Evolutionary conservation across 2,888 invertebrate species (phyloP).

Genomic region (Meiosimyza decipiens): DNA sequence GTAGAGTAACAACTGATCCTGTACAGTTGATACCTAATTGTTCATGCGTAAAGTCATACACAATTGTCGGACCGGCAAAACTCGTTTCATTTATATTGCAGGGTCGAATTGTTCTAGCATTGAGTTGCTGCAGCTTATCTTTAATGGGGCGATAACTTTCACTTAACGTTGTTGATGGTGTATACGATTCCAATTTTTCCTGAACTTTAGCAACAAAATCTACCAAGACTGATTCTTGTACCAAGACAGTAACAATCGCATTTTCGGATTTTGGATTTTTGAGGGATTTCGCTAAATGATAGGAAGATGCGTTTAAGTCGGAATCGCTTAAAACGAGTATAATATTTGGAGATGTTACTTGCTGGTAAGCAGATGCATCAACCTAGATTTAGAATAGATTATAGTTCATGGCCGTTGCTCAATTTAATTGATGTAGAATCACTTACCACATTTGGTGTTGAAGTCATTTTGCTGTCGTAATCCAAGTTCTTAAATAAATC

Average conservation of each 20-base stretch:
- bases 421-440: neutral
- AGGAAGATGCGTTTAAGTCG: conserved; percentile 57
- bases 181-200: conserved; percentile 1
- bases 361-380: no score
- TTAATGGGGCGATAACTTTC: conserved; percentile 40
- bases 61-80: conserved; percentile 49
- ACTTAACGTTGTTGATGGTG: neutral
- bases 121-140: conserved; percentile 46
- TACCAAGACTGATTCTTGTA: conserved; percentile 57
- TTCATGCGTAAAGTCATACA: conserved; percentile 57
- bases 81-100: conserved; percentile 28
- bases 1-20: conserved; percentile 54
- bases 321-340: conserved; percentile 58
- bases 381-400: neutral
- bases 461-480: conserved; percentile 42
- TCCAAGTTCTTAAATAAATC: conserved; percentile 46
- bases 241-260: conserved; percentile 54
- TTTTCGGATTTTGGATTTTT: conserved; percentile 51
- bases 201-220: conserved; percentile 48
- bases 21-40: conserved; percentile 47
- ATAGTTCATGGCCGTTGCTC: neutral
- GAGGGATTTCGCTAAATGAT: conserved; percentile 54
- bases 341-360: conserved; percentile 43
- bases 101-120: conserved; percentile 48
- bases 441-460: neutral